Base-by-base conservation (phyloP, 37 sponge, comb jelly and placozoan genomes). In the Agelas oroides region DNA sequence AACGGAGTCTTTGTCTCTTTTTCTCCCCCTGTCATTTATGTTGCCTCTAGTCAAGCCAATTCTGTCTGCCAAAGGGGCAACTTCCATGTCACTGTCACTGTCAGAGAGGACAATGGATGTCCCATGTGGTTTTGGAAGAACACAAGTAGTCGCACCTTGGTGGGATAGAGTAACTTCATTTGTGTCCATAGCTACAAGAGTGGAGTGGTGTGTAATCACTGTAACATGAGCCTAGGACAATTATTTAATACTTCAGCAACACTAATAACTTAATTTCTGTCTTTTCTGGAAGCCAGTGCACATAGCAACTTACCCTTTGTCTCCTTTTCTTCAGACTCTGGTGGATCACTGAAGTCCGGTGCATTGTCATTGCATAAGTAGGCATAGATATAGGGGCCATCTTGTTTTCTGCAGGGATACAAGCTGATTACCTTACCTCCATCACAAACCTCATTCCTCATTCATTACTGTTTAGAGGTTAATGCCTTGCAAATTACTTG, bases 291-390 rank as follows among this genome's bases (percentile, higher is more conserved):
- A n/a, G n/a, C 8, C 8, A 8, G 46, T 46, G 46, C 6, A 46
- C 46, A 46, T 46, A 46, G 46, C 46, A 46, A 46, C 46, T 3
- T 8, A 46, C 46, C 8, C 8, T 8, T 46, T 3, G 8, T 46
- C 46, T 12, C 46, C 8, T 46, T 46, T 8, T 46, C 46, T 46
- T 46, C 70, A 23, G 34, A 5, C 6, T 21, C 34, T 69, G 82
- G 83, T 52, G 83, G 77, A 36, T 21, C 32, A 35, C 77, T 20
- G 53, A 13, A 52, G 16, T 83, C 65, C 32, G 71, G 73, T 21
- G 84, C 84, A 69, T 83, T 64, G 66, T 78, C 73, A 62, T 89
- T 83, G 32, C 40, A 15, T 5, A 89, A 53, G 56, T 83, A 89
- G n/a, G 78, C 89, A 64, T 66, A 83, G 11, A 89, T 40, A 34